Conservation (phyloP, 2,113 vertebrate genomes). For the Gobiocypris rarus region DNA sequence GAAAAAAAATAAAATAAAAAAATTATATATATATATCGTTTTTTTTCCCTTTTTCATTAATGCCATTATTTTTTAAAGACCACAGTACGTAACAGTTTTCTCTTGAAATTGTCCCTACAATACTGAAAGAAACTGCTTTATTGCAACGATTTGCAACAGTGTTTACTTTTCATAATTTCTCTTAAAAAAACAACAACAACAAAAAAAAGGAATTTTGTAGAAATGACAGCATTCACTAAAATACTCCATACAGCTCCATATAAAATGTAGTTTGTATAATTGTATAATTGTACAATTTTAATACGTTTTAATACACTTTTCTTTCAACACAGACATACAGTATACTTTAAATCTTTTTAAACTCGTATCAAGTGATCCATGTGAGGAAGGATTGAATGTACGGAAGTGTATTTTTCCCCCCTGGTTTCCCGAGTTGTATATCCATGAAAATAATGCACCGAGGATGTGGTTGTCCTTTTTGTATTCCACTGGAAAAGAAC, state of each 20-base stretch:
- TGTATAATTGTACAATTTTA: background rate
- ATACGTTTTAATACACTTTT: background rate
- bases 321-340: background rate
- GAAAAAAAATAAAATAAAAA: no score
- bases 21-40: no score
- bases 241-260: background rate
- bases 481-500: background rate
- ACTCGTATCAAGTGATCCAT: background rate
- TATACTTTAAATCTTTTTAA: background rate
- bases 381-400: background rate
- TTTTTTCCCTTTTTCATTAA: no score
- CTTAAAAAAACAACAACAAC: background rate
- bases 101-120: background rate
- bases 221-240: background rate
- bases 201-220: background rate
- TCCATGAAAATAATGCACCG: background rate
- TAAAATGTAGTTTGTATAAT: background rate
- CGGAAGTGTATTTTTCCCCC: background rate
- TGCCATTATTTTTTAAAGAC: background rate
- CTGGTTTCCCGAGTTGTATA: constrained; percentile 4
- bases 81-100: background rate
- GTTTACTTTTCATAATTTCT: background rate
- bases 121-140: background rate
- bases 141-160: background rate
- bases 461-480: background rate